These are phyloP conservation scores for Ianthella basta DNA, from an alignment of 37 sponge, comb jelly and placozoan species.

Conservation along the genomic window DNA sequence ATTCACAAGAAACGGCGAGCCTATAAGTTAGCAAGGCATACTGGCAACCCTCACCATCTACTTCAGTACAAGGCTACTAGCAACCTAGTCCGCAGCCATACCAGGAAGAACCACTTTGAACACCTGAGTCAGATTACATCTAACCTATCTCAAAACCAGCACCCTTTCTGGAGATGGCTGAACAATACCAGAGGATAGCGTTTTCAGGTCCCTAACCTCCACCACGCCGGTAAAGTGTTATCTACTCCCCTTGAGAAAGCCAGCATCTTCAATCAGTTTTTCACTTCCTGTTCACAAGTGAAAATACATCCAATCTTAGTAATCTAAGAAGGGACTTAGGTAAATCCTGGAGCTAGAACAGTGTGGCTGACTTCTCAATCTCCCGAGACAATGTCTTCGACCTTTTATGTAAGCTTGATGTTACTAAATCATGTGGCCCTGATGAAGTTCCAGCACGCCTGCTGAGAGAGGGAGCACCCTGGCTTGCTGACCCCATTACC, in stretches of 20 bases:
- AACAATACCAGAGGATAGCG: background rate
- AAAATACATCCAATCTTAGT: background rate
- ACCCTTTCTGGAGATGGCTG: constrained; percentile 43
- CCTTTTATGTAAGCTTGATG: constrained; percentile 29
- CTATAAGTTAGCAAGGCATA: constrained; percentile 8
- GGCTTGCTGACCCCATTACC: constrained; percentile 26
- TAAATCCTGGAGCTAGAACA: background rate
- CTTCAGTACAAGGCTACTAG: background rate
- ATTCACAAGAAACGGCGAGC: constrained; percentile 29
- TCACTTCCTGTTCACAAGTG: constrained; percentile 26
- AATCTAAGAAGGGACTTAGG: background rate
- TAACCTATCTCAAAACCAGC: constrained; percentile 16
- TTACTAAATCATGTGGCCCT: constrained; percentile 38
- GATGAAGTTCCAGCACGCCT: constrained; percentile 42
- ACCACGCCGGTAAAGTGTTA: background rate
- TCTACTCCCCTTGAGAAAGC: constrained; percentile 8
- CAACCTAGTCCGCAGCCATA: background rate
- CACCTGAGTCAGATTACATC: constrained; percentile 24
- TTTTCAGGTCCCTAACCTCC: background rate
- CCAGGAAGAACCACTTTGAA: background rate
- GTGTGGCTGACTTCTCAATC: background rate
- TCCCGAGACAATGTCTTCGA: constrained; percentile 6
- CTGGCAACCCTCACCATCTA: background rate
- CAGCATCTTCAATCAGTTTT: constrained; percentile 16
- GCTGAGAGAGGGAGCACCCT: constrained; percentile 26